Conservation (phyloP, 2,797 vertebrate genomes). For the Margarornis squamiger region DNA sequence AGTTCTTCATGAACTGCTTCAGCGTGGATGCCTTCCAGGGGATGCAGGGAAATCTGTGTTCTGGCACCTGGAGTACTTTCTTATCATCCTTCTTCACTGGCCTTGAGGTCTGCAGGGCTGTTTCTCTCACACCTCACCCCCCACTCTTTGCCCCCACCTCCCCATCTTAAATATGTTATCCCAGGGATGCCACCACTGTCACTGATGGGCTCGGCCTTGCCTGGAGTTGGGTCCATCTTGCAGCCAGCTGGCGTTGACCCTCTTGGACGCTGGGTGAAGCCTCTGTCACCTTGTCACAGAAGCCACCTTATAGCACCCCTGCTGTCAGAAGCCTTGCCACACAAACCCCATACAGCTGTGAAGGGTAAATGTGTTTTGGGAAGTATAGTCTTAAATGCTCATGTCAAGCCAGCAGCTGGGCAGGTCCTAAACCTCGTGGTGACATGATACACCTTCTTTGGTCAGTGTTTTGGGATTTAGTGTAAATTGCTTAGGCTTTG, state of each 20-base stretch:
- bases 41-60: neutral
- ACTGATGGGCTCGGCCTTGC: neutral
- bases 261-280: neutral
- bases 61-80: neutral
- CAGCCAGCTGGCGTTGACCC: neutral
- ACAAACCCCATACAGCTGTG: neutral
- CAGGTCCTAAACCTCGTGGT: neutral
- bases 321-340: neutral
- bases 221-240: neutral
- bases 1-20: neutral
- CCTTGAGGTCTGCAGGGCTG: neutral
- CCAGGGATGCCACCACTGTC: neutral
- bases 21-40: neutral
- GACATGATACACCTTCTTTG: neutral
- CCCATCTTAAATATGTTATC: neutral
- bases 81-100: neutral
- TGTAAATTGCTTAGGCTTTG: neutral
- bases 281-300: neutral
- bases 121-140: neutral
- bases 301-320: neutral
- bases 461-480: neutral
- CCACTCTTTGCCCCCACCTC: neutral
- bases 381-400: neutral
- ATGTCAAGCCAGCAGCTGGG: neutral
- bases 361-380: neutral